Evolutionary conservation across 2,797 vertebrate species (phyloP), one percentile per base, ranked within the genome.

Genomic region (Schizopygopsis pylzovi): DNA sequence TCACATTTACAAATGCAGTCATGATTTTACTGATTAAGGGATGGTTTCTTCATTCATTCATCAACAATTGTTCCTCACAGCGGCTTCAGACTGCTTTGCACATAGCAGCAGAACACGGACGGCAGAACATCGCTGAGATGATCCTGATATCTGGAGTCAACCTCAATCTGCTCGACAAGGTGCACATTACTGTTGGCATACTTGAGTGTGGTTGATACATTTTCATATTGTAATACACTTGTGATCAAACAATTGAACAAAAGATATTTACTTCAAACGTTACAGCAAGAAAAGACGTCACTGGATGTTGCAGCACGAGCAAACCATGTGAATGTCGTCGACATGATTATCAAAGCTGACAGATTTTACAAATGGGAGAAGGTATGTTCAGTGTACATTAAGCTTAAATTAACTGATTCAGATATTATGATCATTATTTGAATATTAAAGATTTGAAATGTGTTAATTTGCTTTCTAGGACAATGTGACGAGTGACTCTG

Each of bases 291-390:
- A 78, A 97, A 98, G 90, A 96, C 96, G 0, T 95, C 96, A 39
- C 91, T 98, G 92, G 97, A 96, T 33, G 95, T 98, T 1, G 97
- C 98, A 1, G 95, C 96, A 11, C 94, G 96, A 90, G 95, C 96
- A 85, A 97, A 96, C 92, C 96, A 98, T 1, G 87, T 97, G 87
- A 93, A 93, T 87, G 65, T 99, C 90, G 96, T 94, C 0, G 98
- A 98, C 91, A 98, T 97, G 97, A 97, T 99, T 88, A 97, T 98
- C 90, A 98, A 98, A 94, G 97, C 97, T 0, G 96, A 98, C 68
- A 93, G 96, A 3, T 97, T 98, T 94, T 97, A 97, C 91, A 96
- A 93, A 54, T 95, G 96, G 97, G 94, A 97, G 88, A 96, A 97
- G 95, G 97, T 95, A 92, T n/a, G 25, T 49, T 70, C 20, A 75